A percentile compares a stretch with the other conserved stretches of the same genome.
Evolutionary conservation across 2,113 vertebrate species (phyloP).

Genomic region (Cochlearius cochlearius): DNA sequence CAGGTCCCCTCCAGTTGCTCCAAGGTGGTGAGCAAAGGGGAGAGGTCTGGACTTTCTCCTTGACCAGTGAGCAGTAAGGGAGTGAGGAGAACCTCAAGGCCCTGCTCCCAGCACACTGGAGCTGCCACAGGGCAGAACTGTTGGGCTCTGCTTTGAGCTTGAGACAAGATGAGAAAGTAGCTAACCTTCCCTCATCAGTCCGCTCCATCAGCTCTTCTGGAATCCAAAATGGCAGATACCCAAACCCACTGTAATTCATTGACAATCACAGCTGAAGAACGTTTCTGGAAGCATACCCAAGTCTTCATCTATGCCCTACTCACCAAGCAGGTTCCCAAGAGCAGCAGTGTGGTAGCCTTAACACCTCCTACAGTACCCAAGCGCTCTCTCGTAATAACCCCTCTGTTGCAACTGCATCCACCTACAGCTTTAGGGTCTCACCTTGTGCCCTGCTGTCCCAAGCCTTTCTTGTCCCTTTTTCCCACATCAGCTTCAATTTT

Average conservation of each 20-base stretch:
- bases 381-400: neutral
- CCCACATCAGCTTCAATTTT: neutral
- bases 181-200: neutral
- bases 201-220: neutral
- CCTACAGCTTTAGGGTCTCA: neutral
- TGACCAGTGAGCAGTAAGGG: neutral
- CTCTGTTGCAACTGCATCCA: neutral
- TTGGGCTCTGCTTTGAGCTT: neutral
- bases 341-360: neutral
- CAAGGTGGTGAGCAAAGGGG: neutral
- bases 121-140: neutral
- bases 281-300: neutral
- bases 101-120: neutral
- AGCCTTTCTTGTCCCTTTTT: neutral
- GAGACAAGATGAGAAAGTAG: neutral
- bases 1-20: neutral
- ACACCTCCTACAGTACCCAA: neutral
- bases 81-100: neutral
- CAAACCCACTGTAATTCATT: neutral
- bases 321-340: neutral
- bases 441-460: neutral
- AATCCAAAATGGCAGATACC: neutral
- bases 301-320: neutral
- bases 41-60: neutral
- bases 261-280: neutral